These are phyloP conservation scores for Lichenostomus cassidix DNA, from an alignment of 2,113 vertebrate genomes.

Conservation along the genomic window DNA sequence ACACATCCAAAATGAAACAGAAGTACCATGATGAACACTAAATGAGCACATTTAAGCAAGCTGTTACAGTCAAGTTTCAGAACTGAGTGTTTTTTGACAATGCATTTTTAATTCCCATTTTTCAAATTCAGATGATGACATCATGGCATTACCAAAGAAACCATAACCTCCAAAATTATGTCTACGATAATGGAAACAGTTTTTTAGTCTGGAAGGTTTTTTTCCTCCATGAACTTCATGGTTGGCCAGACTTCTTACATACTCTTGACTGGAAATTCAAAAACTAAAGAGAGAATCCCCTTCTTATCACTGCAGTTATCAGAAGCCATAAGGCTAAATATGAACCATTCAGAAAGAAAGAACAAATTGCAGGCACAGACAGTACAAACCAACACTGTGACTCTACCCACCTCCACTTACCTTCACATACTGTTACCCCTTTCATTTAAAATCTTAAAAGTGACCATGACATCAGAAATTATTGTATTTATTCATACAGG, in stretches of 20 bases:
- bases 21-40: background rate
- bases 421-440: conserved; percentile 65
- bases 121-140: background rate
- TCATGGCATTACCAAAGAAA: background rate
- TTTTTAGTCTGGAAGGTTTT: background rate
- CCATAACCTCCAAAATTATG: background rate
- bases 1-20: background rate
- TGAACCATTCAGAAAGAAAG: background rate
- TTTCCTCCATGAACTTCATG: background rate
- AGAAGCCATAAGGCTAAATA: background rate
- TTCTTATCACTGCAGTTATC: background rate
- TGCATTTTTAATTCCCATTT: background rate
- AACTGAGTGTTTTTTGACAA: background rate
- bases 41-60: background rate
- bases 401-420: conserved; percentile 69
- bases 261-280: background rate
- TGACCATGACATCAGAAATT: conserved; percentile 40
- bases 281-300: background rate
- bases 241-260: background rate
- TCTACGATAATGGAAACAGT: background rate
- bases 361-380: background rate
- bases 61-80: background rate
- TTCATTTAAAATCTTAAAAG: conserved; percentile 58
- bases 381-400: background rate
- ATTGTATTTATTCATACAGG: conserved; percentile 20